phyloP scores from a whole-genome alignment of 2,113 vertebrate species.

The Neolamprologus tretocephalus region DNA sequence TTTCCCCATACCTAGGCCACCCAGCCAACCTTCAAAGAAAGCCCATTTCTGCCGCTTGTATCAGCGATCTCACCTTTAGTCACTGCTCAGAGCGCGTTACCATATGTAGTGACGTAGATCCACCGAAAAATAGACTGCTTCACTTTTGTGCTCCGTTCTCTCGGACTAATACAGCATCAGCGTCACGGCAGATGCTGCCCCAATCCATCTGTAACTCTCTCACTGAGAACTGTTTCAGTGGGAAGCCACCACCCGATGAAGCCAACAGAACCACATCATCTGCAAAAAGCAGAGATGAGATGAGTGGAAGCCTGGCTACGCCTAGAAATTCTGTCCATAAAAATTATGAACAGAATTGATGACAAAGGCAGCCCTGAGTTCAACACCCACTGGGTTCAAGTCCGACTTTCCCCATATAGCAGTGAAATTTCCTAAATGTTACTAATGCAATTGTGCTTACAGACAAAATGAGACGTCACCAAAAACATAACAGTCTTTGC shows the following conservation, averaged over 20 bases:
- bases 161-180: background rate
- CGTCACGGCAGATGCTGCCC: background rate
- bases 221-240: background rate
- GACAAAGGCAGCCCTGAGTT: background rate
- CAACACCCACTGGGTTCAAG: background rate
- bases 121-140: fast-evolving
- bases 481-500: fast-evolving
- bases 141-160: background rate
- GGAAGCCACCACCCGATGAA: background rate
- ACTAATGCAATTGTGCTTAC: background rate
- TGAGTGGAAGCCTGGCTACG: background rate
- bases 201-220: background rate
- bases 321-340: background rate
- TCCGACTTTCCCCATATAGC: background rate
- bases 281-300: background rate
- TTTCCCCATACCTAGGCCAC: background rate
- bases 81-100: fast-evolving
- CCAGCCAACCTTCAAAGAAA: background rate
- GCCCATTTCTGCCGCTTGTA: background rate
- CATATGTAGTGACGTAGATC: background rate
- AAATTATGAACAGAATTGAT: background rate
- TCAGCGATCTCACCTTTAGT: background rate
- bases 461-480: background rate
- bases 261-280: background rate
- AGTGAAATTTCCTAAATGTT: background rate